Percentiles rank a stretch among this genome's conserved stretches.
Conservation (phyloP, 2,113 vertebrate species). For the Tursiops truncatus region DNA sequence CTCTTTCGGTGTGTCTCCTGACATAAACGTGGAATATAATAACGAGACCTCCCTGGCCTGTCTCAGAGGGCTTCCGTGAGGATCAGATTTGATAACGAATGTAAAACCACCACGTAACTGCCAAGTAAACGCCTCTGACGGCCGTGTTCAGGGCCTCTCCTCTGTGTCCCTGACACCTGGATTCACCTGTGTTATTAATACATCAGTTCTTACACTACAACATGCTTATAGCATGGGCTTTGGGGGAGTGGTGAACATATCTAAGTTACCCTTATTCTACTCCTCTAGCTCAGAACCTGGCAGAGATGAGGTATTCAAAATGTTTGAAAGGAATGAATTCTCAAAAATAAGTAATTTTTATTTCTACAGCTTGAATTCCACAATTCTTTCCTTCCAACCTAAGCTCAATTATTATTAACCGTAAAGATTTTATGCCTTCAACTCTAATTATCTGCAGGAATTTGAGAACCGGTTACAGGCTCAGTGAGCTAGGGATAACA, state of each 20-base stretch:
- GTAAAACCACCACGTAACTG: not conserved
- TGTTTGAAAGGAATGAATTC: not conserved
- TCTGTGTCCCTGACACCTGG: not conserved
- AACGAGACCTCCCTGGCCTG: not conserved
- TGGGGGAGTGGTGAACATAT: accelerated
- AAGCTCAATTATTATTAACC: not conserved
- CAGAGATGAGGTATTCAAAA: not conserved
- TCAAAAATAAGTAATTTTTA: not conserved
- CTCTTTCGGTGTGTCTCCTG: not conserved
- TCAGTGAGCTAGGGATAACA: not conserved
- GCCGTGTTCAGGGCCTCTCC: not conserved
- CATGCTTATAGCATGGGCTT: not conserved
- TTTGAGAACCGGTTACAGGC: not conserved
- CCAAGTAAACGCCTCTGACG: not conserved
- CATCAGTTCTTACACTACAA: too few species aligned
- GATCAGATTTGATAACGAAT: accelerated
- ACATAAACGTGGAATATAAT: not conserved
- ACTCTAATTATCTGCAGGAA: not conserved
- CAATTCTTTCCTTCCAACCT: not conserved
- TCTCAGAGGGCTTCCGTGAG: not conserved
- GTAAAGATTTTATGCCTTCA: not conserved
- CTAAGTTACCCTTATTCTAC: not conserved
- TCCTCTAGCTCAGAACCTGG: not conserved
- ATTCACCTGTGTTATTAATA: too few species aligned
- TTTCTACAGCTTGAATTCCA: not conserved